Percentiles rank a stretch among this genome's conserved stretches.
phyloP scores from a whole-genome alignment of 2,888 invertebrate species.

The Heliconius sara region DNA sequence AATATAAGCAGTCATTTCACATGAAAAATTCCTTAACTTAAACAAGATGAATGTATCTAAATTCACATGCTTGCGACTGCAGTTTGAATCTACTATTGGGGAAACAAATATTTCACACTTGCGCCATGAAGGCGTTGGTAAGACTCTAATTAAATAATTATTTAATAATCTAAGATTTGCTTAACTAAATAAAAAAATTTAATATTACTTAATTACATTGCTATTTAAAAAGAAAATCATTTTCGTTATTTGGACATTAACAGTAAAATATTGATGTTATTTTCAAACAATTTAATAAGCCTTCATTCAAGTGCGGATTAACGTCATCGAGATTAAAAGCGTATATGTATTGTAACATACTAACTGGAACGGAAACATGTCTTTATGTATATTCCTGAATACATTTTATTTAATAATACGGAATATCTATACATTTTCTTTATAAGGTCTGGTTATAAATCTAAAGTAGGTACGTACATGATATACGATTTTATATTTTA shows the following conservation, averaged over 20 bases:
- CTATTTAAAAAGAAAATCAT: no score
- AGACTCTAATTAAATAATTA: no score
- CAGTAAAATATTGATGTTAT: conserved; percentile 8
- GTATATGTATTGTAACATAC: not conserved
- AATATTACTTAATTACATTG: no score
- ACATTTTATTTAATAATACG: conserved; percentile 14
- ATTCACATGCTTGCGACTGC: no score
- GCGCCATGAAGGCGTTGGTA: no score
- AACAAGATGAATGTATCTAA: no score
- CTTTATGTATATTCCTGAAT: conserved; percentile 9
- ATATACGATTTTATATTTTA: not conserved
- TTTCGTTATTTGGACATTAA: not conserved
- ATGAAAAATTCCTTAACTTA: no score
- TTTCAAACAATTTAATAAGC: conserved; percentile 3
- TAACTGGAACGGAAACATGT: conserved; percentile 28
- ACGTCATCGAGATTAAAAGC: conserved; percentile 17
- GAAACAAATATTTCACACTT: no score
- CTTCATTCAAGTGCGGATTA: not conserved
- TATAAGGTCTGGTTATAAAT: conserved; percentile 4
- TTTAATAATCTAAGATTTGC: not conserved
- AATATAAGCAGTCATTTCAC: no score
- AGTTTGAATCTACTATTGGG: no score
- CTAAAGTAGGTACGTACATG: not conserved
- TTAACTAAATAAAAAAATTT: no score
- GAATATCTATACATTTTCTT: not conserved